These are phyloP conservation scores for Sebastes minor DNA, from an alignment of 2,797 vertebrate genomes.

Conservation along the genomic window DNA sequence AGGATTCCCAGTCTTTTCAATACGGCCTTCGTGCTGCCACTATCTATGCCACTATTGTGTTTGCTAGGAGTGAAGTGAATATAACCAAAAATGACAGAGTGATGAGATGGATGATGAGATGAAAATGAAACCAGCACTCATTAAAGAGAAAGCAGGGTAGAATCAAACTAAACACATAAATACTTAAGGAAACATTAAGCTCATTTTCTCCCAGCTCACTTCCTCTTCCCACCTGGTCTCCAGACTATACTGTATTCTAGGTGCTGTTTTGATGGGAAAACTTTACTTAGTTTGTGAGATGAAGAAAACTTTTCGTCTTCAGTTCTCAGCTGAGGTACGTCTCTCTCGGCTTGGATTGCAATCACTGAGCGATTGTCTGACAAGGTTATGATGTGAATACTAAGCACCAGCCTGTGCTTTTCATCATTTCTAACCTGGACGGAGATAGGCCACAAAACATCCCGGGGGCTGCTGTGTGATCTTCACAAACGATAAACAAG, in stretches of 20 bases:
- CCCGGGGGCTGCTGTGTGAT: constrained; percentile 23
- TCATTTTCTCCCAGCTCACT: not conserved
- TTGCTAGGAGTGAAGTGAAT: not conserved
- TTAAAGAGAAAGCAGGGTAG: not conserved
- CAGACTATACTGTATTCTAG: not conserved
- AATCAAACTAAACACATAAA: not conserved
- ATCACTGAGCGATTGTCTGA: constrained; percentile 32
- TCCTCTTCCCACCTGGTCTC: not conserved
- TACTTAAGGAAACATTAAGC: not conserved
- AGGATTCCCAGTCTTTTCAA: not conserved
- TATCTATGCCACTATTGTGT: not conserved
- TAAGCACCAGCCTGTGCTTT: constrained; percentile 2
- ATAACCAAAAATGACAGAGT: not conserved
- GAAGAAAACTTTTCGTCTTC: constrained; percentile 26
- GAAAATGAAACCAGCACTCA: not conserved
- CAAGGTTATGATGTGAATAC: constrained; percentile 26
- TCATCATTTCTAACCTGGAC: constrained; percentile 9
- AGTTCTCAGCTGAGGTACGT: constrained; percentile 1
- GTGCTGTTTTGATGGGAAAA: constrained; percentile 23
- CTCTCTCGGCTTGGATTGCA: constrained; percentile 11
- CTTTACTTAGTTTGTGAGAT: constrained; percentile 9
- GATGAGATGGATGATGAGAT: not conserved
- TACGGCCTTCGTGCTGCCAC: not conserved
- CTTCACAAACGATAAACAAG: constrained; percentile 13
- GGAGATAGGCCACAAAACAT: not conserved